These are phyloP conservation scores for Drosophila kikkawai DNA, from an alignment of 1,140 invertebrate species.

Conservation along the genomic window DNA sequence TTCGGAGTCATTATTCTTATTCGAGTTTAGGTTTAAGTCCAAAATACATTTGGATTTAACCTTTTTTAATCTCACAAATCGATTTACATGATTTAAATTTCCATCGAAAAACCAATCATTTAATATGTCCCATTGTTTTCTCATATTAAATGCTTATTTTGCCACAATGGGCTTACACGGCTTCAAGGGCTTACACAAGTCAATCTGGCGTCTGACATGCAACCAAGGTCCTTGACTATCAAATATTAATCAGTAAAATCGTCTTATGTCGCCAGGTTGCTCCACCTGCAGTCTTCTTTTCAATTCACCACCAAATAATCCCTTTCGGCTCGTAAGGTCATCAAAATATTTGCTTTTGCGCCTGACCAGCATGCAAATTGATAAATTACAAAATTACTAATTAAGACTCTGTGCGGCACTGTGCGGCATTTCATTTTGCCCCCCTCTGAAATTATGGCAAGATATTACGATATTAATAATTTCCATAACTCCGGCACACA, in stretches of 20 bases:
- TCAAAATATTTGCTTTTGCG: conserved; percentile 63
- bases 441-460: conserved; percentile 57
- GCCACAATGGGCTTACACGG: conserved; percentile 20
- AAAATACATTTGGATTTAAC: neutral
- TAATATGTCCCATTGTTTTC: neutral
- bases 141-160: conserved; percentile 11
- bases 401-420: conserved; percentile 53
- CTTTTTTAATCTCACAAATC: neutral
- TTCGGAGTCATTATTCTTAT: neutral
- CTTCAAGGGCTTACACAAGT: conserved; percentile 25
- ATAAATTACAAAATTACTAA: conserved; percentile 81
- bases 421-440: conserved; percentile 10
- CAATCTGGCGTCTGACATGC: conserved; percentile 8
- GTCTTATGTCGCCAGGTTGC: conserved; percentile 11
- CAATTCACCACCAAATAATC: conserved; percentile 27
- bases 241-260: conserved; percentile 57
- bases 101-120: neutral
- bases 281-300: conserved; percentile 16
- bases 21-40: neutral
- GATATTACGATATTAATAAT: conserved; percentile 83
- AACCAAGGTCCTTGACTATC: conserved; percentile 24
- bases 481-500: conserved; percentile 68
- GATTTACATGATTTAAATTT: neutral
- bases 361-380: conserved; percentile 68
- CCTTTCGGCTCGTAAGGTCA: conserved; percentile 15